phyloP scores from a whole-genome alignment of 2,113 vertebrate species.

The Eonycteris spelaea region DNA sequence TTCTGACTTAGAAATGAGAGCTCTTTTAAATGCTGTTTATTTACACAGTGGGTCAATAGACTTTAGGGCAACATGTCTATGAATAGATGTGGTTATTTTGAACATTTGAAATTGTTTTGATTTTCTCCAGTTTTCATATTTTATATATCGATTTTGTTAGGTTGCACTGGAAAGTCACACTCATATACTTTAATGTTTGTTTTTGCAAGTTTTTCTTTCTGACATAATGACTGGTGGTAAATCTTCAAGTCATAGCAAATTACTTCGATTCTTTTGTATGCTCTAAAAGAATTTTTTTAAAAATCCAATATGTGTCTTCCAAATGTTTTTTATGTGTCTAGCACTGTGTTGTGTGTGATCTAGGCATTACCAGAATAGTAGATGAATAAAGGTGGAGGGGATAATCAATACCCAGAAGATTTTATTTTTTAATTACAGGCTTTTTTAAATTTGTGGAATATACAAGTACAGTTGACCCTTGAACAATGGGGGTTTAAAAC shows the following conservation, averaged over 20 bases:
- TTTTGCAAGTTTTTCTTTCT: neutral
- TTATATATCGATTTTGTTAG: slow-evolving; percentile 8
- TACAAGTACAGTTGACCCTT: neutral
- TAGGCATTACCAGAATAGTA: neutral
- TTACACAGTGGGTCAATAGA: neutral
- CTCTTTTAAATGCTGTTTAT: neutral
- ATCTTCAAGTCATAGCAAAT: neutral
- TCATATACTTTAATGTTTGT: neutral
- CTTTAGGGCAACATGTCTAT: neutral
- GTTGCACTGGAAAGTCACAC: neutral
- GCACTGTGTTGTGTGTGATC: neutral
- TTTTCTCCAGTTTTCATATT: neutral
- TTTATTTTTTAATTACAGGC: neutral
- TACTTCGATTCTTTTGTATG: neutral
- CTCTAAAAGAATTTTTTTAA: neutral
- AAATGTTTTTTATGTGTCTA: neutral
- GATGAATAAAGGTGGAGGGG: neutral
- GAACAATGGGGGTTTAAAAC: neutral
- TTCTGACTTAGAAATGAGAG: neutral
- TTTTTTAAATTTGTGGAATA: neutral
- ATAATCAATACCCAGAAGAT: neutral
- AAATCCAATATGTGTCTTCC: neutral
- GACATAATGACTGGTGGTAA: neutral
- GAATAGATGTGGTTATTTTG: slow-evolving; percentile 19
- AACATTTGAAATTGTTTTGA: neutral